Evolutionary conservation across 1,140 invertebrate species (phyloP), one percentile per base, ranked within the genome.

Genomic region (Papilio dardanus): DNA sequence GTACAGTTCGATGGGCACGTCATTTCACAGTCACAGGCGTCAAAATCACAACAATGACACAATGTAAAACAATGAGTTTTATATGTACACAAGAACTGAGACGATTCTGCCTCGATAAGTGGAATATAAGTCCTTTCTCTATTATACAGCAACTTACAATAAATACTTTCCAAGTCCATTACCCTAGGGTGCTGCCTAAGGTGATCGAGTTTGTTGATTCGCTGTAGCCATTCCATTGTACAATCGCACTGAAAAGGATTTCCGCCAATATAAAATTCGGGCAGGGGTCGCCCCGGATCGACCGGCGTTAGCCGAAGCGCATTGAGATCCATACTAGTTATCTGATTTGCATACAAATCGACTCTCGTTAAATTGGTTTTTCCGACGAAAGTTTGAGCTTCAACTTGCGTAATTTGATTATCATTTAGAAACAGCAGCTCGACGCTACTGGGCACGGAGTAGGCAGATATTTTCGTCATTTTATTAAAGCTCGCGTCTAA

Each of bases 11-110:
- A 96, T 16, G 98, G 98, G 89, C 98, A 99, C 68, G 97, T 98
- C 97, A 98, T 98, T 95, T 98, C 97, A 93, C 97, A 98, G 94
- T 98, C 97, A 94, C 98, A 99, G 68, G 98, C 97, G 88, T 98
- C 97, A 91, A 98, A 98, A 91, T 98, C 98, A 91, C 98, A 99
- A 94, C 98, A 99, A 87, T 98, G 97, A 85, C 98, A 98, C 50
- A 98, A 94, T 3, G 97, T 96, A 89, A 98, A 98, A 93, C 98
- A 99, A 86, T 98, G 98, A 8, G 97, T 97, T 91, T 98, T 97
- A 93, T 99, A 99, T 65, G 96, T 96, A 94, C 98, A 99, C 66
- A 99, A 94, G 93, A 99, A 99, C 91, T 98, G 97, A 74, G 97
- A 97, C 1, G 97, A 95, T 87, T 97, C 96, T 6, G 97, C 96